phyloP scores from a whole-genome alignment of 2,113 vertebrate species.

The Numenius arquata region DNA sequence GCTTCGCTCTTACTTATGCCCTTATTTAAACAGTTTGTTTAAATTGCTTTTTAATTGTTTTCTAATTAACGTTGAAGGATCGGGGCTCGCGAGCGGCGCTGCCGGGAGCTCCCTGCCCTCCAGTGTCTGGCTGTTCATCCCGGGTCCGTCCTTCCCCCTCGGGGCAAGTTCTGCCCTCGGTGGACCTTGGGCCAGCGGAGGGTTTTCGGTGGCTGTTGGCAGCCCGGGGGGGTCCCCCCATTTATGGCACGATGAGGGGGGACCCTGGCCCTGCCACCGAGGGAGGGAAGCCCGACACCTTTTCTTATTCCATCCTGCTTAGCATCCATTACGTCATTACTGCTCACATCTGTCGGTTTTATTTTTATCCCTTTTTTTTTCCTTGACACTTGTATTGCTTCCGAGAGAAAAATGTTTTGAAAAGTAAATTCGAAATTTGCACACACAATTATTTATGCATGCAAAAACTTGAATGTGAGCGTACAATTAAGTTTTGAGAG shows the following conservation, averaged over 20 bases:
- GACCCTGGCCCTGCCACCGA: not conserved
- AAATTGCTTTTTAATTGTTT: not conserved
- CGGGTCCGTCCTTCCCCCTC: not conserved
- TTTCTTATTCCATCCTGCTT: conserved; percentile 1
- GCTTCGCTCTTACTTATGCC: not conserved
- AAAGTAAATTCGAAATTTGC: conserved; percentile 42
- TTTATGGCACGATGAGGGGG: not conserved
- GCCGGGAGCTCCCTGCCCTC: not conserved
- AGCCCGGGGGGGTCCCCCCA: not conserved
- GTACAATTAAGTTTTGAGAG: not conserved
- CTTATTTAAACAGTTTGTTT: not conserved
- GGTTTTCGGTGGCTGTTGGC: not conserved
- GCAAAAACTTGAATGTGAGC: conserved; percentile 20
- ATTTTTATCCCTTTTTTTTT: conserved; percentile 22
- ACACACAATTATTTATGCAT: conserved; percentile 60
- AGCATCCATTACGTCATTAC: conserved; percentile 25
- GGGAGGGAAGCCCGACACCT: not conserved
- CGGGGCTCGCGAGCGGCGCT: not conserved
- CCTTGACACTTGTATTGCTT: conserved; percentile 47
- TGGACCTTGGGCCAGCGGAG: not conserved
- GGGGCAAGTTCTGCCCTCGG: not conserved
- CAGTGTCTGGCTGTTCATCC: not conserved
- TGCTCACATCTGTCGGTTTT: not conserved
- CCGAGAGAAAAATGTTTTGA: conserved; percentile 49
- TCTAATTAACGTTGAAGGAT: not conserved